A percentile compares a stretch with the other conserved stretches of the same genome.
phyloP scores from a whole-genome alignment of 1,140 invertebrate species.

The Drosophila erecta region DNA sequence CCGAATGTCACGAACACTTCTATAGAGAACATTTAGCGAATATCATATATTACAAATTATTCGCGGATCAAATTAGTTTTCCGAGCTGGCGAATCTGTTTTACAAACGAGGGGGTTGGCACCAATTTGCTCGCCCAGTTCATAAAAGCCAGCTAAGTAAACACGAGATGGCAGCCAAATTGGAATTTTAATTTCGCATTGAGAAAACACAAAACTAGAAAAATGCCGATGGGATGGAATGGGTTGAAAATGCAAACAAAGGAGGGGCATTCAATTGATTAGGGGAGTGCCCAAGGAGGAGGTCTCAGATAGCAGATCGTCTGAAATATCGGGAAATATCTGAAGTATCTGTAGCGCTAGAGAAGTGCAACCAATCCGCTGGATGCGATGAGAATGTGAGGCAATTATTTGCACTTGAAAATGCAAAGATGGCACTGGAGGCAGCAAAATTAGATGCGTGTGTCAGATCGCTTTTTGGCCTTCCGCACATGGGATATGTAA shows the following conservation, averaged over 20 bases:
- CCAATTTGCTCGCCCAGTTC: constrained; percentile 12
- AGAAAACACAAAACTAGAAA: constrained; percentile 52
- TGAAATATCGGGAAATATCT: constrained; percentile 1
- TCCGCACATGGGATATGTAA: constrained; percentile 44
- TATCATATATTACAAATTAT: constrained; percentile 44
- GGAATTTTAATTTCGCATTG: constrained; percentile 79
- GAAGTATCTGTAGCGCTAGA: constrained; percentile 1
- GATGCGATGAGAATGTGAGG: constrained; percentile 33
- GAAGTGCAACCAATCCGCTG: constrained; percentile 57
- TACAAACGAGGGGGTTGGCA: constrained; percentile 5
- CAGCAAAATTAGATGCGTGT: constrained; percentile 27
- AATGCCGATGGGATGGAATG: constrained; percentile 13
- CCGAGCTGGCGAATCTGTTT: constrained; percentile 33
- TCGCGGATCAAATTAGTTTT: constrained; percentile 47
- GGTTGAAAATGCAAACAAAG: constrained; percentile 62
- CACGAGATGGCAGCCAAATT: constrained; percentile 58
- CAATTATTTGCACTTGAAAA: constrained; percentile 71
- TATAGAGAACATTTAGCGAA: constrained; percentile 7
- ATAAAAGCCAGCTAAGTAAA: constrained; percentile 55
- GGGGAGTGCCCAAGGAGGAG: constrained; percentile 32
- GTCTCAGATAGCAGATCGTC: constrained; percentile 12
- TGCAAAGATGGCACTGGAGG: constrained; percentile 23
- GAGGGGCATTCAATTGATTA: constrained; percentile 74
- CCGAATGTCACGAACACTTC: constrained; percentile 64
- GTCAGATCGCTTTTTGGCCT: constrained; percentile 56